Evolutionary conservation across 2,888 invertebrate genomes (phyloP).

Genomic region (Miltochrista miniata): DNA sequence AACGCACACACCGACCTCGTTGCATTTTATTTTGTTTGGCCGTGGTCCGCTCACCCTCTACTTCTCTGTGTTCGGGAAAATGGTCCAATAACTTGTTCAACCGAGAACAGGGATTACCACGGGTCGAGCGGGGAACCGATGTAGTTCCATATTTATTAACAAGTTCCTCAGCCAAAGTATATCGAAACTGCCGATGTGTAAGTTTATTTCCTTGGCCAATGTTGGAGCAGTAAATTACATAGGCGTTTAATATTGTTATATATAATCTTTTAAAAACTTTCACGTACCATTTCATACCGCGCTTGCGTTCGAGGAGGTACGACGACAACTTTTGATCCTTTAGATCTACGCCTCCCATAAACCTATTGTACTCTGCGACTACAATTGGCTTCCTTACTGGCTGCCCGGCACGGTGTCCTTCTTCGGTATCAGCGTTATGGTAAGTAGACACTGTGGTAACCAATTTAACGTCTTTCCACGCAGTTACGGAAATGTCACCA

Average conservation of each 20-base stretch:
- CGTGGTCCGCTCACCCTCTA: too few relatives aligned
- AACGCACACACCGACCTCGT: too few relatives aligned
- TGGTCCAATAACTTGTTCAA: too few relatives aligned
- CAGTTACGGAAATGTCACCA: constrained; percentile 16
- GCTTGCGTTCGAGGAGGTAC: constrained; percentile 29
- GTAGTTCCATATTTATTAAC: not conserved
- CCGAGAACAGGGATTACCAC: too few relatives aligned
- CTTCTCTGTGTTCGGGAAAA: too few relatives aligned
- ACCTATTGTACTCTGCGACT: constrained; percentile 28
- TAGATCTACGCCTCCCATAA: too few relatives aligned
- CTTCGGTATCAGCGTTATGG: constrained; percentile 8
- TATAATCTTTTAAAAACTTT: constrained; percentile 28
- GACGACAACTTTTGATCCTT: constrained; percentile 32
- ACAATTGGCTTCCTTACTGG: not conserved
- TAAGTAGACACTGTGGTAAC: constrained; percentile 13
- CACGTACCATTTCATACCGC: constrained; percentile 25
- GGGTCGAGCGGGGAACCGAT: too few relatives aligned
- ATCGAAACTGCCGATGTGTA: constrained; percentile 9
- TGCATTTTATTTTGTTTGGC: too few relatives aligned
- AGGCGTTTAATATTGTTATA: constrained; percentile 20
- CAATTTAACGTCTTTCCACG: constrained; percentile 26
- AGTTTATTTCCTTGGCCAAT: not conserved
- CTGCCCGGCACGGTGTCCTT: constrained; percentile 9
- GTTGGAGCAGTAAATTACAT: constrained; percentile 14
- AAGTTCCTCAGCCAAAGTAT: constrained; percentile 1